Base-by-base conservation (phyloP, 2,797 vertebrate species). In the Pseudochirops cupreus region DNA sequence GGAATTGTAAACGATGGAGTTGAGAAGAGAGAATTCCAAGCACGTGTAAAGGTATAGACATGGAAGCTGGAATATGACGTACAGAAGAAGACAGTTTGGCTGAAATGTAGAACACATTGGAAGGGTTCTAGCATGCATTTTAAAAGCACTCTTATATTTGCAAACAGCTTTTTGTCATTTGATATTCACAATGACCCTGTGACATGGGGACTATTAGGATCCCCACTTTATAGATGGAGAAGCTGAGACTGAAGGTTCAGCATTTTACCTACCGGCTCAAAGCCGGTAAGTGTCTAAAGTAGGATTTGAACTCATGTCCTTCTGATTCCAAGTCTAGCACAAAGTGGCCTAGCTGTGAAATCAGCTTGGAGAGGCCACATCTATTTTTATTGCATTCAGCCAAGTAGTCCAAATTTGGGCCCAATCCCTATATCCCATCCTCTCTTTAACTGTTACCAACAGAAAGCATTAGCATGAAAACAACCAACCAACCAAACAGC, bases 361-460 rank as follows among this genome's bases (percentile, higher is more conserved):
- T 39, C 67, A 82, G 74, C 24, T 87, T 26, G 24, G 21, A 87
- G 9, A 11, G 74, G 9, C 9, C 3, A 87, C 39, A 50, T 87
- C 21, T 87, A 28, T 87, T 87, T 46, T 87, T 7, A 87, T 87
- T 87, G 26, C 10, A 50, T 87, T 26, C 39, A 87, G 39, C 39
- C 39, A 87, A 50, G 21, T 26, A 87, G 9, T 26, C 3, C 24
- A 87, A 26, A 50, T 50, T 87, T 87, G 10, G 21, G 9, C 10
- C 39, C n/a, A 46, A 5, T 46, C 16, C 67, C n/a, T 21, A 87
- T 24, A 50, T 46, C 3, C 39, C 24, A 46, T 9, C 24, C 10
- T 87, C 74, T 87, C 5, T 92, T 94, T 94, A 28, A 29, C 28
- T 67, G 55, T 90, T 93, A 89, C n/a, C 91, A 46, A 91, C 18